A percentile compares a stretch with the other conserved stretches of the same genome.
phyloP scores from a whole-genome alignment of 2,113 vertebrate genomes.

The Solenodon paradoxus region DNA sequence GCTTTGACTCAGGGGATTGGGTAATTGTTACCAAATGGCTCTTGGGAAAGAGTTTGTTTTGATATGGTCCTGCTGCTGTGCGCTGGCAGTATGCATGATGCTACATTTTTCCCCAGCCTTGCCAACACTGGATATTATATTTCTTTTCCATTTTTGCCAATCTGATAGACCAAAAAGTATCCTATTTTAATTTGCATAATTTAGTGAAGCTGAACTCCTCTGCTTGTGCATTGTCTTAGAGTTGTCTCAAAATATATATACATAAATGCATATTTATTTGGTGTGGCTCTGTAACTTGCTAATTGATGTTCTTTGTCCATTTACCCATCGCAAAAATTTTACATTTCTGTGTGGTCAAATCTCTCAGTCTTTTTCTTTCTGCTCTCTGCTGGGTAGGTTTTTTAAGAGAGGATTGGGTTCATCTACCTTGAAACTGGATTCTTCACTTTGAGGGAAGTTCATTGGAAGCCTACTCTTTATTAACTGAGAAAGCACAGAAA shows the following conservation, averaged over 20 bases:
- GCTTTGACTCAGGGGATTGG: background rate
- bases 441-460: background rate
- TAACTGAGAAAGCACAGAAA: background rate
- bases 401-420: background rate
- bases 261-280: background rate
- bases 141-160: constrained; percentile 29
- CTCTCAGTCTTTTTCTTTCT: background rate
- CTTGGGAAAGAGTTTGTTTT: background rate
- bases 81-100: background rate
- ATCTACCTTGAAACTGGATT: background rate
- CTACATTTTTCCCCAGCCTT: background rate
- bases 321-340: background rate
- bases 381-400: background rate
- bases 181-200: constrained; percentile 14
- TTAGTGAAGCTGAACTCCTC: background rate
- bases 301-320: background rate
- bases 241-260: background rate
- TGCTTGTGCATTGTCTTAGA: background rate
- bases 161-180: background rate
- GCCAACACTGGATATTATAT: background rate
- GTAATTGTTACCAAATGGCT: constrained; percentile 25
- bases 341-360: background rate
- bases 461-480: background rate
- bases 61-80: background rate
- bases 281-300: background rate